Base-by-base conservation (phyloP, 2,113 vertebrate genomes). In the Tychaedon coryphoeus region DNA sequence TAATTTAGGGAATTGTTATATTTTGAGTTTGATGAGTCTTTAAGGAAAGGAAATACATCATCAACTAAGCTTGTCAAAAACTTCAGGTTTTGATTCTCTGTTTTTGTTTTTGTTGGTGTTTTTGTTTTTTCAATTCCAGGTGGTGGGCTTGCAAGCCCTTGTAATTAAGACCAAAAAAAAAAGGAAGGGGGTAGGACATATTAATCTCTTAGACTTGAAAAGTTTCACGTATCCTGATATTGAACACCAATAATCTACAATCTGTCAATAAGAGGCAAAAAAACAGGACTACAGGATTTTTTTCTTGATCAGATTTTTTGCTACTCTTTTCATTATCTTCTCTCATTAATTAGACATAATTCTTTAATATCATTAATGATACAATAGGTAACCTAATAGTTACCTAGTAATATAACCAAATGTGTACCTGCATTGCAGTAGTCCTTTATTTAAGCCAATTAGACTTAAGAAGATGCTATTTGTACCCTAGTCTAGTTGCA, bases 151-250 rank as follows among this genome's bases (percentile, higher is more conserved):
- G 10, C 3, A 86, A 81, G 26, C 12, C 12, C 8, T 26, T n/a
- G 12, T 6, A 54, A 36, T 61, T 10, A 40, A 53, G 9, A 4
- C 20, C 19, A n/a, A 26, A 34, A 29, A 38, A 24, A 38, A 15
- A 40, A 1, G 6, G 2, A 3, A 5, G 5, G 10, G 28, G 8
- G 0, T 3, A 24, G 6, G 1, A 1, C 31, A 24, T 36, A 40
- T 71, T 42, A 88, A 81, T 4, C 6, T 88, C 14, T 57, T 65
- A 56, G 64, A 23, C 10, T 34, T 33, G 8, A 40, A 43, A 78
- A 51, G 4, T 60, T 10, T 73, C 12, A 42, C 1, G 0, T 47
- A n/a, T 20, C 7, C 10, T 75, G 45, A 45, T 36, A 85, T 0
- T 40, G 10, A 88, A 62, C 9, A 54, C 14, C 6, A 45, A 24